Evolutionary conservation across 2,888 invertebrate genomes (phyloP).

Genomic region (Cenopis cana): DNA sequence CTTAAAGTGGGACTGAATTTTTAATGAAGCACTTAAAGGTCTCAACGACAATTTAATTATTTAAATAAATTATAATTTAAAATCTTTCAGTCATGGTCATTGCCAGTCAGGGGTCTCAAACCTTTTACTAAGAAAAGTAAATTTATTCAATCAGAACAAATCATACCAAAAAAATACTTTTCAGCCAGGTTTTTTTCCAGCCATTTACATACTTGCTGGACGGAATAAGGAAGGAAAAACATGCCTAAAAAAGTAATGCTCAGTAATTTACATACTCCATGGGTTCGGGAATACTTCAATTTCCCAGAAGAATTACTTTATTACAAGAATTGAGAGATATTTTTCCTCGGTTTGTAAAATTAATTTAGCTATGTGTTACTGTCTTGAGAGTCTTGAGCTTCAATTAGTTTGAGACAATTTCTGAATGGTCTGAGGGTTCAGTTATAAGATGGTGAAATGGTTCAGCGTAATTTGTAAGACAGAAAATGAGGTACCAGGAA

Average conservation of each 20-base stretch:
- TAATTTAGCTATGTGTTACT: background rate
- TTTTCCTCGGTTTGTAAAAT: background rate
- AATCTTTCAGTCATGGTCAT: background rate
- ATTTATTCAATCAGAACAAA: constrained; percentile 5
- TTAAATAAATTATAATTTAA: background rate
- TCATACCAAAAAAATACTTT: constrained; percentile 1
- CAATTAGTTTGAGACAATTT: background rate
- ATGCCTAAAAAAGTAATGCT: constrained; percentile 49
- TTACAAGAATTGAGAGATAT: constrained; percentile 19
- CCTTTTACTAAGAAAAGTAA: constrained; percentile 6
- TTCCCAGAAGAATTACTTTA: constrained; percentile 46
- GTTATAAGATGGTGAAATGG: too few relatives aligned
- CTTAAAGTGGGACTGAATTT: background rate
- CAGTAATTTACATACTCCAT: constrained; percentile 54
- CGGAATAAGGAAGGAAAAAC: constrained; percentile 43
- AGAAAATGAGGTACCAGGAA: too few relatives aligned
- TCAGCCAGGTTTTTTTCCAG: too few relatives aligned
- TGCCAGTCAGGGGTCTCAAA: constrained; percentile 2
- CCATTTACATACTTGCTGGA: constrained; percentile 53
- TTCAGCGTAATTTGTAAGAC: background rate
- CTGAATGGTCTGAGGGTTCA: background rate
- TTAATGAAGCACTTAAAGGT: background rate
- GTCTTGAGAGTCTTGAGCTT: constrained; percentile 7
- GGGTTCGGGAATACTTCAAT: constrained; percentile 51
- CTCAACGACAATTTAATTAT: background rate